Percentiles rank a stretch among this genome's conserved stretches.
Conservation (phyloP, 2,113 vertebrate genomes). For the Nipponia nippon region DNA sequence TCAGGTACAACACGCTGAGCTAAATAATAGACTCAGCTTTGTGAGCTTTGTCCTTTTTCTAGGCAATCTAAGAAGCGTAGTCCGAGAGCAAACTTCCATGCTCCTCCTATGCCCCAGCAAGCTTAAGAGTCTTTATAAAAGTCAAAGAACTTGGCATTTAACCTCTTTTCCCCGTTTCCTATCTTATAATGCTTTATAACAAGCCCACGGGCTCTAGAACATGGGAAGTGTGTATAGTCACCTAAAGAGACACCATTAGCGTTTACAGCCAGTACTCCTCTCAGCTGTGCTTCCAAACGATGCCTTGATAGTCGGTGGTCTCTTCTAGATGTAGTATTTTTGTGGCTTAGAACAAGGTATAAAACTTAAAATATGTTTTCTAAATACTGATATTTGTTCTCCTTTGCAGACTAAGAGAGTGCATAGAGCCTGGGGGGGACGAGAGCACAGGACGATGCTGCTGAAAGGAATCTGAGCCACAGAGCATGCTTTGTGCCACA, state of each 20-base stretch:
- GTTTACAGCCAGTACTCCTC: neutral
- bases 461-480: constrained; percentile 59
- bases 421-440: neutral
- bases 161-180: neutral
- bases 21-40: neutral
- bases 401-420: constrained; percentile 7
- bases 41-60: neutral
- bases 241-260: neutral
- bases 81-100: neutral
- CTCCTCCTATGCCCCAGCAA: neutral
- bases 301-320: accelerated
- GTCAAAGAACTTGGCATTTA: neutral
- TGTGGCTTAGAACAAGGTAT: neutral
- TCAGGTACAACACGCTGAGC: neutral
- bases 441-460: neutral
- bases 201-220: neutral
- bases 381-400: neutral
- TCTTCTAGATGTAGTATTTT: neutral
- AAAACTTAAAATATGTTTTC: neutral
- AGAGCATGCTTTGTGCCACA: constrained; percentile 55
- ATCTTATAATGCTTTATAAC: accelerated
- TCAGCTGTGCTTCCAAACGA: neutral
- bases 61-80: neutral
- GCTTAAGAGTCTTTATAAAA: neutral
- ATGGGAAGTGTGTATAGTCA: neutral